Evolutionary conservation across 2,113 vertebrate genomes (phyloP).

Genomic region (Bubo blakistoni): DNA sequence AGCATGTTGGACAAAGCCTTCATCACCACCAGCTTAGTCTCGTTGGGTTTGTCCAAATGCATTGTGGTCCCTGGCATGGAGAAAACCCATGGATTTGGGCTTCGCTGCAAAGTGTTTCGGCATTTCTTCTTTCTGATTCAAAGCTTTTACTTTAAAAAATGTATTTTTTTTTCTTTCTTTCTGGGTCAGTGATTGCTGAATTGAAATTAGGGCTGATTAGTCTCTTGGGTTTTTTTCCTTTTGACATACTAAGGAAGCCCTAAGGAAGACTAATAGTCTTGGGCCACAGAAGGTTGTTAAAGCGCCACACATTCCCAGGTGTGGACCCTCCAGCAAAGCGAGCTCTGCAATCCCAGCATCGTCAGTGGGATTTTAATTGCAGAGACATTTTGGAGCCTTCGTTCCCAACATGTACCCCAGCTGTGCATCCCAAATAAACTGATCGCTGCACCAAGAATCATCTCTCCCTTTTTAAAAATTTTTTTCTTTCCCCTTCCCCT

Average conservation of each 20-base stretch:
- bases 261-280: neutral
- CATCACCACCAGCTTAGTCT: neutral
- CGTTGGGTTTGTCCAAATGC: neutral
- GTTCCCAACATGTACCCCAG: neutral
- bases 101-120: neutral
- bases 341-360: neutral
- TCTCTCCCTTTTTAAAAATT: neutral
- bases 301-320: neutral
- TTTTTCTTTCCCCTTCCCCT: too few species aligned
- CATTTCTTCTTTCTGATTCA: neutral
- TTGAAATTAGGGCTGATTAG: neutral
- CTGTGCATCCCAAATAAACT: neutral
- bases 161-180: neutral
- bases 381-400: neutral
- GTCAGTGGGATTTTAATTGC: neutral
- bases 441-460: rapidly evolving
- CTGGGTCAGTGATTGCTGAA: neutral
- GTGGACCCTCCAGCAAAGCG: neutral
- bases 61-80: neutral
- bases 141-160: neutral
- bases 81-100: neutral
- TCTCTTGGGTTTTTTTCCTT: neutral
- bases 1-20: neutral
- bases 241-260: neutral
- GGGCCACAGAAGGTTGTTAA: neutral